Conservation (phyloP, 53 echinoderm and acorn worm genomes). For the Apostichopus leukothele region DNA sequence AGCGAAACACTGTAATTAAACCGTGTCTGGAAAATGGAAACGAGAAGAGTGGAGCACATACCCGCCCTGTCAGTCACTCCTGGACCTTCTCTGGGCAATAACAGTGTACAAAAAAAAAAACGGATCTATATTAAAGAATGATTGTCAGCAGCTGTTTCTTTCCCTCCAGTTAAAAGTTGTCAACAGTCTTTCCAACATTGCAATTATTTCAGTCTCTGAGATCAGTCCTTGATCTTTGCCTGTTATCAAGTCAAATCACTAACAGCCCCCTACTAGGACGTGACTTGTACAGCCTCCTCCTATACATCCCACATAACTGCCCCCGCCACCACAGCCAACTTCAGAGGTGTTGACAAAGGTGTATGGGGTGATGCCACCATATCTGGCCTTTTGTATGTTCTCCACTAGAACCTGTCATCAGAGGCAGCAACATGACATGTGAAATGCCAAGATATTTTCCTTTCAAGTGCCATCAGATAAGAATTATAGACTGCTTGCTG, state of each 20-base stretch:
- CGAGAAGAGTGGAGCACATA: too few species aligned
- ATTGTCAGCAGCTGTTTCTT: conserved; percentile 36
- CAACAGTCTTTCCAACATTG: conserved; percentile 40
- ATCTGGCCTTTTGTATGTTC: conserved; percentile 44
- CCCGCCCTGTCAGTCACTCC: too few species aligned
- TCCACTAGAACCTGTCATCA: conserved; percentile 42
- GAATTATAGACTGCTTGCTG: neutral
- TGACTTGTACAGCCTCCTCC: neutral
- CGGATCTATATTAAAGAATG: neutral
- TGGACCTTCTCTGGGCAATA: too few species aligned
- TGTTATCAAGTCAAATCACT: conserved; percentile 40
- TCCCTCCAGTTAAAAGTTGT: conserved; percentile 9
- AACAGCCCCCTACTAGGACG: conserved; percentile 44
- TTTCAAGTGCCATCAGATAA: conserved; percentile 25
- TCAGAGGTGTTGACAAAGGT: conserved; percentile 46
- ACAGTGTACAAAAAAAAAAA: too few species aligned
- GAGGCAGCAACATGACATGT: conserved; percentile 32
- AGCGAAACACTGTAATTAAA: too few species aligned
- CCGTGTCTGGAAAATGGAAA: too few species aligned
- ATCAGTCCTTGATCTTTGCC: conserved; percentile 45
- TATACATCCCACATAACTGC: conserved; percentile 28
- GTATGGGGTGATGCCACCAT: conserved; percentile 22
- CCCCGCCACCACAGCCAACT: conserved; percentile 14
- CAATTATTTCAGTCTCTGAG: conserved; percentile 26
- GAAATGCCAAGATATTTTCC: conserved; percentile 41